phyloP scores from a whole-genome alignment of 2,113 vertebrate species.

The Dryoscopus gambensis region DNA sequence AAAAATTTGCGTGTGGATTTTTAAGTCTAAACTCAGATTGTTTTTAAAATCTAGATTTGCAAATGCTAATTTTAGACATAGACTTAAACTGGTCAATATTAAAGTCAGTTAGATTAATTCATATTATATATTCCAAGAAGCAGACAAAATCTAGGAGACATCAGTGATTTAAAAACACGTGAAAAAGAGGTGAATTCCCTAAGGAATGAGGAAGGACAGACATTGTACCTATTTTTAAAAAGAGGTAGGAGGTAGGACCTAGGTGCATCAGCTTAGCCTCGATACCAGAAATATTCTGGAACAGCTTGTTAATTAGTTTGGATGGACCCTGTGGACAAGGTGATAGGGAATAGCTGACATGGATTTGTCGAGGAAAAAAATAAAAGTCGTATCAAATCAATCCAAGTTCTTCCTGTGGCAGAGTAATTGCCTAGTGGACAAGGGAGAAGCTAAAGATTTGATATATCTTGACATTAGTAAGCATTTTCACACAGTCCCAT shows the following conservation, averaged over 20 bases:
- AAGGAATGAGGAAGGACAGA: not conserved
- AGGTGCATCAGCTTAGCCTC: not conserved
- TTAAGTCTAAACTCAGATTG: not conserved
- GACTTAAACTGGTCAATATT: not conserved
- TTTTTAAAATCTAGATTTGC: not conserved
- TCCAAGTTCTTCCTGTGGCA: conserved; percentile 3
- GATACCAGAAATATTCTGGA: not conserved
- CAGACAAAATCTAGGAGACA: not conserved
- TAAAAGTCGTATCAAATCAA: conserved; percentile 40
- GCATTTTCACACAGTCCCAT: conserved; percentile 23
- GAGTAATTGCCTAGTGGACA: conserved; percentile 38
- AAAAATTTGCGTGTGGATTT: not conserved
- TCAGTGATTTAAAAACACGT: not conserved
- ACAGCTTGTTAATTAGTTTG: conserved; percentile 50
- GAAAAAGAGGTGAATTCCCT: not conserved
- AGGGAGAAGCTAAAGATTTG: conserved; percentile 15
- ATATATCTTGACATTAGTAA: conserved; percentile 37
- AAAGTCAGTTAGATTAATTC: not conserved
- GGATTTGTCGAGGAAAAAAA: conserved; percentile 22
- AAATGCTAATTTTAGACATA: not conserved
- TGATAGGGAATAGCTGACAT: conserved; percentile 29
- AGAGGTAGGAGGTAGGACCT: not conserved
- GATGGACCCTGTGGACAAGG: not conserved
- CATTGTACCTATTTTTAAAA: not conserved
- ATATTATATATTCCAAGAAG: not conserved